Percentiles rank a stretch among this genome's conserved stretches.
These are phyloP conservation scores for Synergus japonicus DNA, from an alignment of 2,888 invertebrate genomes.

Conservation along the genomic window DNA sequence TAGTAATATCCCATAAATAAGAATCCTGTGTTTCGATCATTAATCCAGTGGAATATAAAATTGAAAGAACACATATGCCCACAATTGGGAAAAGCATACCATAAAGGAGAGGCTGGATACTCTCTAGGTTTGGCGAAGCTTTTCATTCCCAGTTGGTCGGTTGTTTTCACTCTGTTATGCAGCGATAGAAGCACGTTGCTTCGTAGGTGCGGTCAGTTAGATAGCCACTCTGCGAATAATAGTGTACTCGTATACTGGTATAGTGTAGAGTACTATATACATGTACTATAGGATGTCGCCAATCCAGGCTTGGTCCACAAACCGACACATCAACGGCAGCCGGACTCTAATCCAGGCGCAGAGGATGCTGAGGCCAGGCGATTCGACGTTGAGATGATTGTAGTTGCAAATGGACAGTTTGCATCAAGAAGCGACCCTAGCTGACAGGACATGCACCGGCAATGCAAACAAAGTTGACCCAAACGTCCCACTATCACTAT, in stretches of 20 bases:
- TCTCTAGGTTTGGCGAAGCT: slow-evolving; percentile 62
- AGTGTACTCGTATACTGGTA: slow-evolving; percentile 1
- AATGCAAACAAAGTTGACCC: slow-evolving; percentile 76
- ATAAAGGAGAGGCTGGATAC: background rate
- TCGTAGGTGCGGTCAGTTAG: slow-evolving; percentile 71
- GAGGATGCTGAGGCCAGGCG: slow-evolving; percentile 53
- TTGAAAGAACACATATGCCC: background rate
- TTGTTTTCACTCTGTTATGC: slow-evolving; percentile 73
- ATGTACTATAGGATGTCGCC: slow-evolving; percentile 6
- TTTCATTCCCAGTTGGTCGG: slow-evolving; percentile 69
- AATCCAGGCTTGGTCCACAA: slow-evolving; percentile 51
- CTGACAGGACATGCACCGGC: slow-evolving; percentile 69
- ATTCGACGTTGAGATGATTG: slow-evolving; percentile 75
- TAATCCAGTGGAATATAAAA: background rate
- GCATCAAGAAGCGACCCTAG: slow-evolving; percentile 72
- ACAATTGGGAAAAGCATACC: background rate
- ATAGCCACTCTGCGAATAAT: slow-evolving; percentile 51
- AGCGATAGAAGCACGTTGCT: slow-evolving; percentile 69
- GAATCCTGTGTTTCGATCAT: no score
- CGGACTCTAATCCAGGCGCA: slow-evolving; percentile 47
- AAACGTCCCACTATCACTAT: slow-evolving; percentile 62
- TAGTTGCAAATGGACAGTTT: slow-evolving; percentile 77
- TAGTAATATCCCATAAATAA: no score
- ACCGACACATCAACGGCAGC: slow-evolving; percentile 47
- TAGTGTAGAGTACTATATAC: slow-evolving; percentile 9